A percentile compares a stretch with the other conserved stretches of the same genome.
Conservation (phyloP, 92 coral and sea anemone genomes). For the Micromussa lordhowensis region DNA sequence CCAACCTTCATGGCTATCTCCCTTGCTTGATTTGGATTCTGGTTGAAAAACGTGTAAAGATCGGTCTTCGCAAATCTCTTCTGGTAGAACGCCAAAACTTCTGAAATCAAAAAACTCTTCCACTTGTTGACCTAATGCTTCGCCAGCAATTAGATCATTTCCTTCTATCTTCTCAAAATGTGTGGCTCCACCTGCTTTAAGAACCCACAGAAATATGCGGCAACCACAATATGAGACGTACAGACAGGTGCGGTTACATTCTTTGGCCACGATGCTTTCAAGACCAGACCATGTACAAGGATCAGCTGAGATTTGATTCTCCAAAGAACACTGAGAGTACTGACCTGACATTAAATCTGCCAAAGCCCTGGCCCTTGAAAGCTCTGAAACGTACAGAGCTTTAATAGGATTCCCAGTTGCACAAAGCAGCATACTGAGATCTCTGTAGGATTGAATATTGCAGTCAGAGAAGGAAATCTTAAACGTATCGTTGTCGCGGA, state of each 20-base stretch:
- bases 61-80: no score
- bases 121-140: neutral
- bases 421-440: neutral
- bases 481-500: neutral
- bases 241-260: neutral
- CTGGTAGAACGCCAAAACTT: no score
- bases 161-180: neutral
- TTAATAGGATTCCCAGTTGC: neutral
- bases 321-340: no score
- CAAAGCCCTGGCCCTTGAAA: neutral
- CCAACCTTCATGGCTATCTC: neutral
- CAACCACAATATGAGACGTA: neutral
- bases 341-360: neutral
- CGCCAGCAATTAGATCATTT: neutral
- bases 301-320: no score
- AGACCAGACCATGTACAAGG: neutral
- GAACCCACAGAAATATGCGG: neutral
- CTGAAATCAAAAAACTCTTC: neutral
- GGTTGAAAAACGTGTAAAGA: no score
- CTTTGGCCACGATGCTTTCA: neutral
- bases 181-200: neutral
- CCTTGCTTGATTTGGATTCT: neutral
- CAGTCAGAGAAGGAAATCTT: neutral
- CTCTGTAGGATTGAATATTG: neutral
- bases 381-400: neutral